Evolutionary conservation across 2,888 invertebrate species (phyloP), one percentile per base, ranked within the genome.

Genomic region (Pycnomerus fuliginosus): DNA sequence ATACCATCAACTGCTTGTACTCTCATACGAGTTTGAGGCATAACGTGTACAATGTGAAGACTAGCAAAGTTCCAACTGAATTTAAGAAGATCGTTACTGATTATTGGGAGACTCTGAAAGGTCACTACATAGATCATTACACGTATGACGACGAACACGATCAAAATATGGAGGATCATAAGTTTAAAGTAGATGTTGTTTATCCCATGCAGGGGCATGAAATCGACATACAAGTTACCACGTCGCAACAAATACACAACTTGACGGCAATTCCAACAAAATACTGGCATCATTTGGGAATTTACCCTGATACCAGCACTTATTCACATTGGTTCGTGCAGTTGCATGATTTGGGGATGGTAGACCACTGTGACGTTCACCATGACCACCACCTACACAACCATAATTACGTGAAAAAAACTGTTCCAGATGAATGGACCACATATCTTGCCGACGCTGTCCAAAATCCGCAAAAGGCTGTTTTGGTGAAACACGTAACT

Each of bases 401-500:
- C 2, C 60, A 65, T 8, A 58, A 63, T 25, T 44, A 47, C 3
- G 38, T 63, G 12, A 44, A 56, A 2, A 51, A 56, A 28, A 20
- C 17, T 2, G 32, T 67, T 14, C 43, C 61, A 1, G 46, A 56
- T 1, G 55, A 69, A 3, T 74, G 72, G 71, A 66, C 64, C 1
- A 42, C 70, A 23, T 52, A 66, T 17, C 52, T 67, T 5, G 70
- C 65, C 2, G 65, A 72, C 46, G 41, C 54, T 17, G 30, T 48
- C 1, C 29, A 56, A 4, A 50, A 62, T 16, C 44, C 52, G 8
- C 55, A 61, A 12, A 68, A 62, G 23, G 68, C 66, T 5, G 40
- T 74, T 29, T 69, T 66, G 40, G 64, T 63, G 0, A 73, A 69
- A 50, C 52, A 50, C 15, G 32, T 67, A 2, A 51, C 50, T 4